Evolutionary conservation across 2,888 invertebrate genomes (phyloP).

Genomic region (Mesorhabditis sp.): DNA sequence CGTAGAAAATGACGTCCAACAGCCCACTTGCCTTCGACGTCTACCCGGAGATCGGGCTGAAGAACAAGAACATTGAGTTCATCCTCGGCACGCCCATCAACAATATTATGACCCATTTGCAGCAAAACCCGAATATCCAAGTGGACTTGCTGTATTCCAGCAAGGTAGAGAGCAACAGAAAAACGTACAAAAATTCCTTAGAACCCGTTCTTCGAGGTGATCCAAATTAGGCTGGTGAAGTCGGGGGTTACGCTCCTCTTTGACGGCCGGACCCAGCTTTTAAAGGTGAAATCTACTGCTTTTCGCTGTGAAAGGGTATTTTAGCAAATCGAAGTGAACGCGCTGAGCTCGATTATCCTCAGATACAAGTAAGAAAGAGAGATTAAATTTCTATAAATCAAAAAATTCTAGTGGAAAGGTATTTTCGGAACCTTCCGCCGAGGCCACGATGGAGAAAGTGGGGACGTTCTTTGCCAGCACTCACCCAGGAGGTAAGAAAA

Average conservation of each 20-base stretch:
- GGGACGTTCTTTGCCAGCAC: constrained; percentile 98
- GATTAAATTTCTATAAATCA: constrained; percentile 37
- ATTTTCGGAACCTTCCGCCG: constrained; percentile 78
- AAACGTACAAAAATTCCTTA: constrained; percentile 63
- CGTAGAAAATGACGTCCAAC: neutral
- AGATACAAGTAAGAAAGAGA: constrained; percentile 80
- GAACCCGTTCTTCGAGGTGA: constrained; percentile 89
- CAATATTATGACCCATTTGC: constrained; percentile 40
- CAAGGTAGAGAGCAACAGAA: constrained; percentile 26
- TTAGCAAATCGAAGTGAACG: constrained; percentile 89
- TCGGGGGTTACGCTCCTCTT: constrained; percentile 95
- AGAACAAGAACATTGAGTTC: constrained; percentile 48
- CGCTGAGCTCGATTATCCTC: constrained; percentile 91
- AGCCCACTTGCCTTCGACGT: constrained; percentile 40
- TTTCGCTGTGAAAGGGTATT: constrained; percentile 32
- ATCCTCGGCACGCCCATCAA: constrained; percentile 54
- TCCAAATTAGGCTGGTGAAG: constrained; percentile 90
- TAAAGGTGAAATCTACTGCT: constrained; percentile 67
- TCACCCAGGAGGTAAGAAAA: constrained; percentile 74
- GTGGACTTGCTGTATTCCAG: constrained; percentile 48
- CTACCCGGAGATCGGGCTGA: constrained; percentile 48
- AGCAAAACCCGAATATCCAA: constrained; percentile 37
- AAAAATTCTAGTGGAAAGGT: constrained; percentile 35
- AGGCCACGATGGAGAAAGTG: constrained; percentile 94
- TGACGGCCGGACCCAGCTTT: constrained; percentile 86